Conservation (phyloP, 2,797 vertebrate genomes). For the Platyrinchus mystaceus region DNA sequence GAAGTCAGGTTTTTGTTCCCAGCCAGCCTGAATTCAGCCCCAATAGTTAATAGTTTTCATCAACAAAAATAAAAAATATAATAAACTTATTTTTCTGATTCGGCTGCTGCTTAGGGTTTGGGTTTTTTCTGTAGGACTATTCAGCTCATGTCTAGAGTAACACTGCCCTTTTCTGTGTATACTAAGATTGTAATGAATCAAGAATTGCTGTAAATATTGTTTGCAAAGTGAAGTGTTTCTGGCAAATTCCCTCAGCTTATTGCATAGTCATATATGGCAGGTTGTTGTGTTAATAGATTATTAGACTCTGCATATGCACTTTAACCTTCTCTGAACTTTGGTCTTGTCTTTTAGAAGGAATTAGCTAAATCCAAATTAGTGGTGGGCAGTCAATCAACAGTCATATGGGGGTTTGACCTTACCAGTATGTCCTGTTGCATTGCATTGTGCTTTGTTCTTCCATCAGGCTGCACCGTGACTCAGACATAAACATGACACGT, state of each 20-base stretch:
- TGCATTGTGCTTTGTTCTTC: slow-evolving; percentile 5
- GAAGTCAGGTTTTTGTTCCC: not conserved
- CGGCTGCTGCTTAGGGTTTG: not conserved
- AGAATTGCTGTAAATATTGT: slow-evolving; percentile 6
- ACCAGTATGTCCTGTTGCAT: not conserved
- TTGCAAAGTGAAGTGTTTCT: slow-evolving; percentile 31
- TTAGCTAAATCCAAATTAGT: slow-evolving; percentile 33
- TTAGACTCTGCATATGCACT: slow-evolving; percentile 1
- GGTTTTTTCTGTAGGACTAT: not conserved
- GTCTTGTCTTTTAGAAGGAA: slow-evolving; percentile 17
- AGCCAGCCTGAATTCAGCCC: not conserved
- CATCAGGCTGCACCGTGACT: slow-evolving; percentile 32
- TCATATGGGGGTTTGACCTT: not conserved
- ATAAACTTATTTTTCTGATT: not conserved
- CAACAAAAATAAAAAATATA: not conserved
- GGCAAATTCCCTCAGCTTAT: slow-evolving; percentile 12
- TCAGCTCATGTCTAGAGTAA: not conserved
- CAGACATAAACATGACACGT: not conserved
- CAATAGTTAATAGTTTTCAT: not conserved
- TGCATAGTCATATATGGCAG: slow-evolving; percentile 11
- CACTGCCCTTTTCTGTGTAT: not conserved
- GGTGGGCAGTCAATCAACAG: slow-evolving; percentile 11
- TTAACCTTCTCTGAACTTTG: slow-evolving; percentile 37
- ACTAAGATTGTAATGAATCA: not conserved
- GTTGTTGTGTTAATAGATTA: slow-evolving; percentile 33